A percentile compares a stretch with the other conserved stretches of the same genome.
Evolutionary conservation across 2,113 vertebrate genomes (phyloP).

Genomic region (Columbina picui): DNA sequence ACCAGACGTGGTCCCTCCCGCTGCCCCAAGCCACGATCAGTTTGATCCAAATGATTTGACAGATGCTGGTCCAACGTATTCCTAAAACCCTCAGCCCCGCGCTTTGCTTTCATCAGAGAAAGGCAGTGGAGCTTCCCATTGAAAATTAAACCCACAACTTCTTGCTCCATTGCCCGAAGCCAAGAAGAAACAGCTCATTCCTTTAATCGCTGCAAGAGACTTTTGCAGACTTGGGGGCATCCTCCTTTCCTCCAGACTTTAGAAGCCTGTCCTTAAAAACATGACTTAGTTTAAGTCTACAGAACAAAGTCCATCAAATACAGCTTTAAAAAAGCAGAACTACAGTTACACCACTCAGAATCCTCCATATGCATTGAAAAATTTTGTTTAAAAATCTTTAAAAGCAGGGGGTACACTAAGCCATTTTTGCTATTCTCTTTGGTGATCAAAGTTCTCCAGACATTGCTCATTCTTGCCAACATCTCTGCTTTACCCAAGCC

Average conservation of each 20-base stretch:
- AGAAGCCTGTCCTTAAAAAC: not conserved
- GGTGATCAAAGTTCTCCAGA: not conserved
- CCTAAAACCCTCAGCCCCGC: not conserved
- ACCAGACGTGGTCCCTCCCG: not conserved
- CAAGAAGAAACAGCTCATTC: slow-evolving; percentile 24
- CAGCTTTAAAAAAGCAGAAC: not conserved
- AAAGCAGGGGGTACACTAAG: not conserved
- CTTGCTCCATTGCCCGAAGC: not conserved
- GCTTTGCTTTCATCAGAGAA: not conserved
- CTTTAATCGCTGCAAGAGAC: not conserved
- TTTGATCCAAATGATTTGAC: slow-evolving; percentile 25
- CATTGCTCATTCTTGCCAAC: not conserved
- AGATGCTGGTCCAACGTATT: slow-evolving; percentile 1
- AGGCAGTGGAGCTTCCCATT: not conserved
- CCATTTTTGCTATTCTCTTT: not conserved
- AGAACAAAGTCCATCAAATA: not conserved
- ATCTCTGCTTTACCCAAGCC: not conserved
- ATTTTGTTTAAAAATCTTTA: not conserved
- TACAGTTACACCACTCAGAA: not conserved
- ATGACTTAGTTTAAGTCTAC: not conserved
- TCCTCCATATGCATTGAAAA: not conserved
- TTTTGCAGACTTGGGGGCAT: not conserved
- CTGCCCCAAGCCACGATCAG: not conserved
- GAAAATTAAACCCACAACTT: slow-evolving; percentile 4
- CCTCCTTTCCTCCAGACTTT: not conserved